Percentiles rank a stretch among this genome's conserved stretches.
phyloP scores from a whole-genome alignment of 2,113 vertebrate genomes.

The Ramphastos sulfuratus region DNA sequence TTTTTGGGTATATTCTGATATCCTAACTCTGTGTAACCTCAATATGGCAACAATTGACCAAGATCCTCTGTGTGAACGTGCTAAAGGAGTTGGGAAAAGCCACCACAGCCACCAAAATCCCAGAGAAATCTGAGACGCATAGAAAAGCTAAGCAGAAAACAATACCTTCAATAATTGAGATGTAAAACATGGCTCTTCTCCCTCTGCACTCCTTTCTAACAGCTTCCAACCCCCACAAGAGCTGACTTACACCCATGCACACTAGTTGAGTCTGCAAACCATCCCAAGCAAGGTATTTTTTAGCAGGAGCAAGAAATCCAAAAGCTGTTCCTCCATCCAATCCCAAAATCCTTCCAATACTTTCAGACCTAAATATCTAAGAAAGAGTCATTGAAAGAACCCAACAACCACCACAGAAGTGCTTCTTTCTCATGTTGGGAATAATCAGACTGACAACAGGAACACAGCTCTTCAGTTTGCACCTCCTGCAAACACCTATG shows the following conservation, averaged over 20 bases:
- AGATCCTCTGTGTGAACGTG: background rate
- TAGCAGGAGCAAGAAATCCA: background rate
- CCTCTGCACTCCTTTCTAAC: background rate
- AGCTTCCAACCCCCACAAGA: background rate
- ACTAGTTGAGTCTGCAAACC: background rate
- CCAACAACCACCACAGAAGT: background rate
- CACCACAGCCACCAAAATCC: background rate
- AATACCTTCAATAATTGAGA: background rate
- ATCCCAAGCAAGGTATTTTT: background rate
- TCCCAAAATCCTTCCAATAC: background rate
- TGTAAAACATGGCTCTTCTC: background rate
- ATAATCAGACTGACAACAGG: background rate
- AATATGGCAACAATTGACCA: background rate
- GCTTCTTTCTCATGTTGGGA: background rate
- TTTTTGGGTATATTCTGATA: background rate
- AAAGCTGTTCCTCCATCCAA: background rate
- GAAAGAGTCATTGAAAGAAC: background rate
- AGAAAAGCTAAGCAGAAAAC: background rate
- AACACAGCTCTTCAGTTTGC: background rate
- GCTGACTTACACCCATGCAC: background rate
- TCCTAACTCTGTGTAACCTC: background rate
- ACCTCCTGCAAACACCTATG: background rate
- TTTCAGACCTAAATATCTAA: background rate
- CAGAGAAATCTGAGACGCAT: background rate
- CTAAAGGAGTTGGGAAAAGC: background rate